phyloP scores from a whole-genome alignment of 2,113 vertebrate species.

The Lota lota region DNA sequence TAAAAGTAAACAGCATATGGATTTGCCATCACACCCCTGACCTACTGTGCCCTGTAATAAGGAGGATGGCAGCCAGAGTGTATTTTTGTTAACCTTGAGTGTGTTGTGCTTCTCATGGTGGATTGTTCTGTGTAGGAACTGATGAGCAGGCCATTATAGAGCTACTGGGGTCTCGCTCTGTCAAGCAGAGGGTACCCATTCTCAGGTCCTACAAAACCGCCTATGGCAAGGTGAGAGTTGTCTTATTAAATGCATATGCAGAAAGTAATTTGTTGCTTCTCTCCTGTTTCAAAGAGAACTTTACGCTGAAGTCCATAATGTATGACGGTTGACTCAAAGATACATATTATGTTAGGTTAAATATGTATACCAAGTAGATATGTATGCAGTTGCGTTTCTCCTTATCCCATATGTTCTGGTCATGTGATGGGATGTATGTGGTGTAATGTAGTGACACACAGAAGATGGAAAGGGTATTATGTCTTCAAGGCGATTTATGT shows the following conservation, averaged over 20 bases:
- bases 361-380: not conserved
- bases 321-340: not conserved
- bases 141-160: slow-evolving; percentile 95
- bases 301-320: not conserved
- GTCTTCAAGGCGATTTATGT: slow-evolving; percentile 30
- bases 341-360: not conserved
- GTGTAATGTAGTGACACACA: slow-evolving; percentile 19
- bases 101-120: too few species aligned
- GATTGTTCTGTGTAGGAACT: slow-evolving; percentile 75
- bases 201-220: slow-evolving; percentile 89
- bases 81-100: too few species aligned
- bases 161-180: slow-evolving; percentile 88
- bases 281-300: not conserved
- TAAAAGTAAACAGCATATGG: too few species aligned
- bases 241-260: not conserved
- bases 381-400: too few species aligned
- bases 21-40: too few species aligned
- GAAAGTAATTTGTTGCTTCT: too few species aligned
- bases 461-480: slow-evolving; percentile 28
- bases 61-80: too few species aligned
- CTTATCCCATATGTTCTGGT: too few species aligned
- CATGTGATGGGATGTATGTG: not conserved
- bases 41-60: too few species aligned
- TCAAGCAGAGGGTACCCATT: slow-evolving; percentile 86
- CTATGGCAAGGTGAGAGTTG: slow-evolving; percentile 86